Evolutionary conservation across 2,888 invertebrate genomes (phyloP).

Genomic region (Euplexia lucipara): DNA sequence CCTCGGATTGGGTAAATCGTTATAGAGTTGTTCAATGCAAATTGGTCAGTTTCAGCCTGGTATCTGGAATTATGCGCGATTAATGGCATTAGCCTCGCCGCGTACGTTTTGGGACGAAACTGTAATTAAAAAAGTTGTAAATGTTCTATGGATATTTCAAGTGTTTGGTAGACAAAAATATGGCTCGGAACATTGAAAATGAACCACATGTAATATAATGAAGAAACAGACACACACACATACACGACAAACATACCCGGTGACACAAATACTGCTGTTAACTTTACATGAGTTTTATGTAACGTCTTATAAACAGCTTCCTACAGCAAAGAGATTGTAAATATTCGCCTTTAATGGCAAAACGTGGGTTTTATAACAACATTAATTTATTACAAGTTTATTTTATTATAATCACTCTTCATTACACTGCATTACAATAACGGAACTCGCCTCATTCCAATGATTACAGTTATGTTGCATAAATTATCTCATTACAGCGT

Average conservation of each 20-base stretch:
- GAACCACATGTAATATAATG: background rate
- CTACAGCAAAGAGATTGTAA: constrained; percentile 16
- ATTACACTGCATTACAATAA: constrained; percentile 24
- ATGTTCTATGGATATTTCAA: background rate
- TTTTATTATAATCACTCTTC: constrained; percentile 28
- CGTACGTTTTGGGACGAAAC: too few relatives aligned
- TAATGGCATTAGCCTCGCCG: too few relatives aligned
- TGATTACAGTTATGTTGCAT: constrained; percentile 30
- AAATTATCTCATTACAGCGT: constrained; percentile 41
- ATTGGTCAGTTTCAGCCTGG: too few relatives aligned
- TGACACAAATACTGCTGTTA: background rate
- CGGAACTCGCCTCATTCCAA: constrained; percentile 33
- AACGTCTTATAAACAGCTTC: background rate
- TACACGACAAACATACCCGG: too few relatives aligned
- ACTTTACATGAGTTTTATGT: too few relatives aligned
- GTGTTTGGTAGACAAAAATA: background rate
- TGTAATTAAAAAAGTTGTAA: background rate
- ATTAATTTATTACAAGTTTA: constrained; percentile 25
- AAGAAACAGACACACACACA: background rate
- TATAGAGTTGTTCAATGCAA: too few relatives aligned
- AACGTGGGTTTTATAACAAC: constrained; percentile 7
- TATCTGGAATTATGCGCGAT: too few relatives aligned
- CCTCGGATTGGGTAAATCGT: too few relatives aligned
- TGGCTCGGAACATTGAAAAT: background rate
- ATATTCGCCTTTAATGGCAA: constrained; percentile 1